Conservation (phyloP, 1,140 invertebrate genomes). For the Galleria mellonella region DNA sequence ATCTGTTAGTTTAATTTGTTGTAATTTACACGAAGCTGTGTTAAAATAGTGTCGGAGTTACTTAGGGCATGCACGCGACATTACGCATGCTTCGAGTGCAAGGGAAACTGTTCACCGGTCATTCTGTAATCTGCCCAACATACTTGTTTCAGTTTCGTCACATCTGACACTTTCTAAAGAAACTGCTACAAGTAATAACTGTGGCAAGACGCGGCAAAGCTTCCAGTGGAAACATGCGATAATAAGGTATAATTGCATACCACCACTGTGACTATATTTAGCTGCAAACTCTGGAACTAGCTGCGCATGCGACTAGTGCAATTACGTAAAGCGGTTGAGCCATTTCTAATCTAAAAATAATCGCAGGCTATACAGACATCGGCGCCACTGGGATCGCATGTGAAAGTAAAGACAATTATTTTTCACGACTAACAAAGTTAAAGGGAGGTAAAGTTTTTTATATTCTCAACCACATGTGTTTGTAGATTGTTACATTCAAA, state of each 20-base stretch:
- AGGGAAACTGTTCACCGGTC: constrained; percentile 38
- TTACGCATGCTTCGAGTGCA: constrained; percentile 45
- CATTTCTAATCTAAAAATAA: constrained; percentile 75
- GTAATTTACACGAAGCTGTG: constrained; percentile 18
- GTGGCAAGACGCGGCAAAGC: constrained; percentile 42
- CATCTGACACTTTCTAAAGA: constrained; percentile 69
- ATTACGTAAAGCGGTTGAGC: constrained; percentile 73
- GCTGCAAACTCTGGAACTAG: constrained; percentile 62
- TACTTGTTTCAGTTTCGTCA: constrained; percentile 61
- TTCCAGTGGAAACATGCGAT: constrained; percentile 69
- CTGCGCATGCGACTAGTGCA: constrained; percentile 63
- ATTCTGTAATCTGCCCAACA: constrained; percentile 45
- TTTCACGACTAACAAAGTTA: constrained; percentile 25
- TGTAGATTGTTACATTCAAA: background rate
- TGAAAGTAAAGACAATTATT: constrained; percentile 68
- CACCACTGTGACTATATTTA: constrained; percentile 70
- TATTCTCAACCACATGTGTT: no score
- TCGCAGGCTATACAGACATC: constrained; percentile 63
- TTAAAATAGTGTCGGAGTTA: constrained; percentile 20
- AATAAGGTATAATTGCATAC: constrained; percentile 70
- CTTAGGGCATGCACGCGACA: constrained; percentile 51
- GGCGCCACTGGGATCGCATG: constrained; percentile 66
- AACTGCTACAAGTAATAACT: constrained; percentile 56
- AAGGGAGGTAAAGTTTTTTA: constrained; percentile 1
- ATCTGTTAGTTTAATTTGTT: constrained; percentile 34